These are phyloP conservation scores for Nephrotoma appendiculata DNA, from an alignment of 2,888 invertebrate genomes.

Conservation along the genomic window DNA sequence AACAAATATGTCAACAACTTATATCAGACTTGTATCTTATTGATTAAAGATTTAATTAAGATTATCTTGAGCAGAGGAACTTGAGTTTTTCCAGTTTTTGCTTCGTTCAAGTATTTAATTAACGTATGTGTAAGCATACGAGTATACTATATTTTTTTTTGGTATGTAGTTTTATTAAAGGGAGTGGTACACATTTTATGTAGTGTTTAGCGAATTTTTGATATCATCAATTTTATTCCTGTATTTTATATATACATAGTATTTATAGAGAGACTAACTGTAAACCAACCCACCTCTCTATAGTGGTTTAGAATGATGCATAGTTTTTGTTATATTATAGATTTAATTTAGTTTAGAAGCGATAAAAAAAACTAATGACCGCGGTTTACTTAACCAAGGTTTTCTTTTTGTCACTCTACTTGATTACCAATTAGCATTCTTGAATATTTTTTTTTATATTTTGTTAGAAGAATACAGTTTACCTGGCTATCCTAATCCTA, in stretches of 20 bases:
- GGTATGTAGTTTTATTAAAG: not conserved
- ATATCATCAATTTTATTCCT: not conserved
- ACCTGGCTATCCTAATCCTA: no score
- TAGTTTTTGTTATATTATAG: not conserved
- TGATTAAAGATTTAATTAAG: not conserved
- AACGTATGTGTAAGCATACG: not conserved
- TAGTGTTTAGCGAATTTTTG: not conserved
- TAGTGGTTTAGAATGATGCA: not conserved
- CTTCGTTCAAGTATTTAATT: not conserved
- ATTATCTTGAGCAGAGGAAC: not conserved
- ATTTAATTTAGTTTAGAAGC: not conserved
- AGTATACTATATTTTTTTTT: not conserved
- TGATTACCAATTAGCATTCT: not conserved
- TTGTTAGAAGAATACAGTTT: not conserved
- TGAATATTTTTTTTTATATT: not conserved
- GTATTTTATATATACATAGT: not conserved
- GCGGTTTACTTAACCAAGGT: not conserved
- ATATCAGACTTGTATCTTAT: not conserved
- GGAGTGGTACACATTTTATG: not conserved
- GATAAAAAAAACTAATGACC: not conserved
- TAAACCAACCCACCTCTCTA: not conserved
- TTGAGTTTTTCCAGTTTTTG: not conserved
- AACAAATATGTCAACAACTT: not conserved
- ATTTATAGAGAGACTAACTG: not conserved
- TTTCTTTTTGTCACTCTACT: not conserved